Evolutionary conservation across 1,140 invertebrate species (phyloP), one percentile per base, ranked within the genome.

Genomic region (Bombus superbus): DNA sequence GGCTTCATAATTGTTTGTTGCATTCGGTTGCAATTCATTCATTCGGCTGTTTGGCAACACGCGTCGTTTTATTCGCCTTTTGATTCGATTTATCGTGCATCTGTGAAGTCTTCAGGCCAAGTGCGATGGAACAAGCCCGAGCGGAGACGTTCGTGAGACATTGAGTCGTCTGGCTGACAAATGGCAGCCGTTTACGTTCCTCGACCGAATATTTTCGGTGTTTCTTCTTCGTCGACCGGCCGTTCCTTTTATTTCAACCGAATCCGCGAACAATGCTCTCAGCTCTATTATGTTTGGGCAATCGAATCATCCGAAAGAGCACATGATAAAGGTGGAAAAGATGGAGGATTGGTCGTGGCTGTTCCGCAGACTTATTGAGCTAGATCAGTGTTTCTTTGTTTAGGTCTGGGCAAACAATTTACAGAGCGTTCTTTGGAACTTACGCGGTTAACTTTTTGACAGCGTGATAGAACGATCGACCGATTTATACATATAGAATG

Each of bases 141-240:
- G 28, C 47, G 28, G 47, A 81, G 81, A 74, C 64, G 53, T 40
- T 42, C 35, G 11, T 57, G 68, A 73, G 76, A 85, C 83, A 85
- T 85, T 85, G 83, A 85, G 83, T 85, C 83, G 68, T 85, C 83
- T 62, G 42, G 40, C 57, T 80, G 83, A 85, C 68, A 85, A 85
- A 85, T 80, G 40, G 57, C 42, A 10, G 40, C 68, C 83, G 76
- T 85, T 85, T 85, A 85, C 73, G 77, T 59, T 85, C 69, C 77
- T 38, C 66, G n/a, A 47, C 38, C 76, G 83, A 84, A 84, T 84
- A 84, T 84, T 84, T 84, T 84, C 68, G 53, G 25, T n/a, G 73
- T 66, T 79, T 57, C 75, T 79, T 35, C 66, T 2, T n/a, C 25
- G 25, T 15, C 62, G 3, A 6, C 44, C 42, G 11, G 15, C 25